Conservation (phyloP, 2,888 invertebrate genomes). For the Harmothoe impar region DNA sequence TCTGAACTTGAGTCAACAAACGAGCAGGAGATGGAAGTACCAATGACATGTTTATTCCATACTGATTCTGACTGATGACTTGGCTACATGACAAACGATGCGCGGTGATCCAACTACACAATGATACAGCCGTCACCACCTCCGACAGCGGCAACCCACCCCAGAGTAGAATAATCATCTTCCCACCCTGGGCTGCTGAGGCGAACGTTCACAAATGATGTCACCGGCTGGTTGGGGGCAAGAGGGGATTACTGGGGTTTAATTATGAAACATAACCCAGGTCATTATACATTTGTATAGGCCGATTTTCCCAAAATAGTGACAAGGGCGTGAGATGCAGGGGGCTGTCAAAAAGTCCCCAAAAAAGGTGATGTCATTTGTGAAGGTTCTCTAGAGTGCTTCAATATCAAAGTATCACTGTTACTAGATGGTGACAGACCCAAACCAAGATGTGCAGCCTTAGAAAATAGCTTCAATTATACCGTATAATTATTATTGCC, state of each 20-base stretch:
- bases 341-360: too few species aligned
- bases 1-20: too few species aligned
- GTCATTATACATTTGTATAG: too few species aligned
- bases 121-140: not conserved
- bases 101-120: slow-evolving; percentile 7
- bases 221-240: too few species aligned
- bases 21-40: not conserved
- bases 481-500: not conserved
- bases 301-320: too few species aligned
- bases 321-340: too few species aligned
- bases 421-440: not conserved
- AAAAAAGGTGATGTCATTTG: too few species aligned
- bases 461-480: not conserved
- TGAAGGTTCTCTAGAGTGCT: too few species aligned
- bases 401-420: not conserved
- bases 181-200: not conserved
- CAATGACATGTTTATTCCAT: not conserved
- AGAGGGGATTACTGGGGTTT: too few species aligned
- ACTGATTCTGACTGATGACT: not conserved
- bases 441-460: not conserved
- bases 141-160: not conserved
- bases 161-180: not conserved
- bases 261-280: too few species aligned
- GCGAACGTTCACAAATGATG: too few species aligned
- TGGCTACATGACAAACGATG: slow-evolving; percentile 23